Evolutionary conservation across 2,113 vertebrate genomes (phyloP).

Genomic region (Thalassoma bifasciatum): DNA sequence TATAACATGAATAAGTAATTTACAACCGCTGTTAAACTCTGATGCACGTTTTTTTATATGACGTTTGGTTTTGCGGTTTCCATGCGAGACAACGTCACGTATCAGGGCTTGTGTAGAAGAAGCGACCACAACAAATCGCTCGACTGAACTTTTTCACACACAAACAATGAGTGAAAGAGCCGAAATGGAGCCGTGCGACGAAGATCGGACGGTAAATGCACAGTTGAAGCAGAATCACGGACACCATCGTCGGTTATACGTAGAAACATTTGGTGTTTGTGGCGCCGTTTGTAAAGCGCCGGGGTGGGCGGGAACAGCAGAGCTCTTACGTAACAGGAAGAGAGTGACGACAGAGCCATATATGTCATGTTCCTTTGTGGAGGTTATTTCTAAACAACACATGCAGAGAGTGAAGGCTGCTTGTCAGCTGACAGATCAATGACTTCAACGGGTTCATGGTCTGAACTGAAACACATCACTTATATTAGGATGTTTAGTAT

Average conservation of each 20-base stretch:
- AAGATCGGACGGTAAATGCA: rapidly evolving
- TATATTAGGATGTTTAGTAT: no score
- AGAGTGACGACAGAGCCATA: slow-evolving; percentile 32
- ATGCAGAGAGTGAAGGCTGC: background rate
- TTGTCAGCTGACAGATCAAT: background rate
- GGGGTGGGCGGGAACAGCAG: slow-evolving; percentile 28
- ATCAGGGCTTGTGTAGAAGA: background rate
- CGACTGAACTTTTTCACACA: rapidly evolving
- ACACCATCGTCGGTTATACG: background rate
- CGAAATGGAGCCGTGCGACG: rapidly evolving
- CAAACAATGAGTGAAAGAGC: background rate
- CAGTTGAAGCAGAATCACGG: background rate
- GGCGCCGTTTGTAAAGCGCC: slow-evolving; percentile 51
- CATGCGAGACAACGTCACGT: slow-evolving; percentile 15
- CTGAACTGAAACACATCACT: no score
- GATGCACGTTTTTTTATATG: background rate
- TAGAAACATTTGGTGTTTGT: slow-evolving; percentile 43
- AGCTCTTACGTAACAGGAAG: slow-evolving; percentile 69
- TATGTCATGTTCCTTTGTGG: slow-evolving; percentile 23
- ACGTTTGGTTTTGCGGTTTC: background rate
- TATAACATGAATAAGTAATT: rapidly evolving
- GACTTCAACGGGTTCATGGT: no score
- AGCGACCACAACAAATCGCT: slow-evolving; percentile 36
- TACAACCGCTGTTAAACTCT: background rate
- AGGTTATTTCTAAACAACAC: slow-evolving; percentile 23